Evolutionary conservation across 2,888 invertebrate species (phyloP), one percentile per base, ranked within the genome.

Genomic region (Thecophora atra): DNA sequence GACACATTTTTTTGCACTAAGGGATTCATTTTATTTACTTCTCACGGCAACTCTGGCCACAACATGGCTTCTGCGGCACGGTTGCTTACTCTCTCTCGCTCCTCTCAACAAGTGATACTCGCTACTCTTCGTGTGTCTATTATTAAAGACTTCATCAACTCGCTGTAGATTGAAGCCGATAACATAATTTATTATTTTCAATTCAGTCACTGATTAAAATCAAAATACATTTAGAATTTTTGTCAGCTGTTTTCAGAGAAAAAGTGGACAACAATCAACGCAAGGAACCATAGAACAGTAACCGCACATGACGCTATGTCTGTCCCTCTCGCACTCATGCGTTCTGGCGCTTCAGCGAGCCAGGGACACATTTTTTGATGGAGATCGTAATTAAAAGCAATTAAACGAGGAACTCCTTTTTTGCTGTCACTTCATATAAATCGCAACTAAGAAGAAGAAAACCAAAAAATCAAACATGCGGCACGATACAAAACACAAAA

Each of bases 371-470:
- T 8, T 8, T 6, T 30, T 30, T 30, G 30, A 30, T 30, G 8
- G 30, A 4, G 5, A 4, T 30, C 30, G 28, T 47, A 65, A 65
- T 65, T 65, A 65, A 65, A 65, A 70, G 37, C 44, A 51, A 70
- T 54, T 70, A 63, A 54, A 54, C n/a, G 28, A 8, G 63, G 28
- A 37, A 70, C 70, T 70, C 62, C 70, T 70, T 70, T 21, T 28
- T 17, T 54, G 24, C 19, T 28, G 30, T 21, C 21, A 3, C 19
- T 47, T 13, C 30, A 3, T 19, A 15, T 3, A 30, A 30, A n/a
- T n/a, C 26, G 15, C 28, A 56, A 24, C 3, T 21, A 21, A 21
- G 21, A 11, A 56, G 15, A 56, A 56, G n/a, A 62, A 62, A 37
- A 56, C 3, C 1, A 44, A 58, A 58, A 42, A 58, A 37, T 15